Percentiles rank a stretch among this genome's conserved stretches.
These are phyloP conservation scores for Melanaphis sacchari DNA, from an alignment of 1,140 invertebrate genomes.

Conservation along the genomic window DNA sequence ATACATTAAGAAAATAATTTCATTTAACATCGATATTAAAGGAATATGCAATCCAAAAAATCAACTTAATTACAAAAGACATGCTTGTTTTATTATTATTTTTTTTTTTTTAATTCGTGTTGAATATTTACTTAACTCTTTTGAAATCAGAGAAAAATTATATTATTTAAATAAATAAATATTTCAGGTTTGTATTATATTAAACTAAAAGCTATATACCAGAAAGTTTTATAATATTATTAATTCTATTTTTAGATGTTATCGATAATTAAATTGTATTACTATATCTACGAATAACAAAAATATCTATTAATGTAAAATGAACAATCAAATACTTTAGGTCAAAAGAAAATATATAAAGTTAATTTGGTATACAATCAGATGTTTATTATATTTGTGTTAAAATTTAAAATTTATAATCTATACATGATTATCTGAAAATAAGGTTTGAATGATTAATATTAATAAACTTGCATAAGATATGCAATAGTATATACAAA, in stretches of 20 bases:
- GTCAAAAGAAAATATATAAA: neutral
- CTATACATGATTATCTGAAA: neutral
- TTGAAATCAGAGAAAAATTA: neutral
- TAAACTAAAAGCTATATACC: neutral
- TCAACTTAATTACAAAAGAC: too few species aligned
- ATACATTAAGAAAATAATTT: too few species aligned
- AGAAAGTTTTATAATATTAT: neutral
- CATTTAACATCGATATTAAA: too few species aligned
- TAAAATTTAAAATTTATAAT: neutral
- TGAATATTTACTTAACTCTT: neutral
- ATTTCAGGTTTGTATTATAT: neutral
- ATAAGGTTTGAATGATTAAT: neutral
- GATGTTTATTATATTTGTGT: neutral
- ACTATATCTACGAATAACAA: too few species aligned
- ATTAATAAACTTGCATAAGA: neutral
- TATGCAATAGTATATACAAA: neutral
- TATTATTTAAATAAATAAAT: neutral
- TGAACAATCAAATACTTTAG: neutral
- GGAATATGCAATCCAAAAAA: too few species aligned
- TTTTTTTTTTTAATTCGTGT: too few species aligned
- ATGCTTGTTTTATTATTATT: too few species aligned
- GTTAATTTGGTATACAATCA: neutral
- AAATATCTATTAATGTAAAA: neutral
- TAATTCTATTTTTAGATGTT: too few species aligned
- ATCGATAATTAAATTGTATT: too few species aligned